Base-by-base conservation (phyloP, 2,888 invertebrate species). In the Drosophila rubida region DNA sequence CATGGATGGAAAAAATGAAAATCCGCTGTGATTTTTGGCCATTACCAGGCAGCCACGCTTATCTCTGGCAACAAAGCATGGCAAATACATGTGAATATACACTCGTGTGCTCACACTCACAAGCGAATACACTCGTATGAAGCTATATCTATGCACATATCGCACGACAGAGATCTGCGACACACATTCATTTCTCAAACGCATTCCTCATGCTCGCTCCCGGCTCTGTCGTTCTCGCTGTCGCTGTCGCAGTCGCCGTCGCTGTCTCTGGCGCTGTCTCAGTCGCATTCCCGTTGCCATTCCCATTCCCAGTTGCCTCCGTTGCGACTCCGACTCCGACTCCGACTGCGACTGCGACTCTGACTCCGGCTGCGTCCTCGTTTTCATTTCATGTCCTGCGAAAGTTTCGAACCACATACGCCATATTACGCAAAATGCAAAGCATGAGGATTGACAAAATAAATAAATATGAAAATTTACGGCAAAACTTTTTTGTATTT, bases 381-480 rank as follows among this genome's bases (percentile, higher is more conserved):
- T 42, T 59, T 63, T 50, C 58, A 60, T 54, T 50, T 57, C 30
- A 9, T 49, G 46, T 68, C 14, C 63, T 72, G 60, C 19, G 59
- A 69, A 82, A 87, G 68, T 81, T 82, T 79, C 32, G n/a, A 61
- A 51, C 77, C 77, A 71, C 73, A 75, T 59, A 79, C 80, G 75
- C 74, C 63, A 61, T 76, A 78, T 76, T 78, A 80, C 63, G 74
- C 79, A 78, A 63, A 71, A 79, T 66, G 61, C 79, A 74, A 74
- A 74, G 84, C 80, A 80, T 70, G 68, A 70, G 87, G 87, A 88
- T 85, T 83, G 88, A 86, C 88, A 88, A 85, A 88, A 85, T 85
- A 85, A 85, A 85, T 85, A 85, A 85, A 88, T 85, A 85, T 85
- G 87, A 88, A 85, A 88, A 88, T 85, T 85, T 85, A 86, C 88